Percentiles rank a stretch among this genome's conserved stretches.
phyloP scores from a whole-genome alignment of 2,113 vertebrate species.

The Progne subis region DNA sequence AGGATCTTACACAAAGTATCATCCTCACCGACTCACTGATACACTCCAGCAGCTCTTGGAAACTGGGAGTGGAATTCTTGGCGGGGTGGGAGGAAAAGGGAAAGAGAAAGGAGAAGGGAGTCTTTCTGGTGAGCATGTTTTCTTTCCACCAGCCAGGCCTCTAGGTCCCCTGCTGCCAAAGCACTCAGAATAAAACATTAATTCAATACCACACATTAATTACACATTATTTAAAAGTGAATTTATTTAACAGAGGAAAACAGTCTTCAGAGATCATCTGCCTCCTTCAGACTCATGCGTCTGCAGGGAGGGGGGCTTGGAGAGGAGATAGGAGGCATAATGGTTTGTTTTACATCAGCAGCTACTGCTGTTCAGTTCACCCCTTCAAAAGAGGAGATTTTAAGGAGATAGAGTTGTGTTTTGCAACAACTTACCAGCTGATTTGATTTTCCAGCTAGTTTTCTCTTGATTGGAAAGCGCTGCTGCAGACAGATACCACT shows the following conservation, averaged over 20 bases:
- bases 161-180: slow-evolving; percentile 68
- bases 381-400: slow-evolving; percentile 43
- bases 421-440: slow-evolving; percentile 35
- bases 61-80: neutral
- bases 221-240: slow-evolving; percentile 76
- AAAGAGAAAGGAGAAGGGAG: neutral
- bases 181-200: slow-evolving; percentile 75
- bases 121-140: slow-evolving; percentile 57
- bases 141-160: slow-evolving; percentile 61
- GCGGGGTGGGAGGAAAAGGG: slow-evolving; percentile 2
- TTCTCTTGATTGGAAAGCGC: slow-evolving; percentile 51
- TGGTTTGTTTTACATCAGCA: slow-evolving; percentile 65
- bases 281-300: slow-evolving; percentile 41
- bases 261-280: slow-evolving; percentile 64
- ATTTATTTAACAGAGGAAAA: slow-evolving; percentile 74
- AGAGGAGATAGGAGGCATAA: slow-evolving; percentile 44
- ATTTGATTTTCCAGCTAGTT: slow-evolving; percentile 62
- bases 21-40: neutral
- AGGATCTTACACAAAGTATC: neutral
- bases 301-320: slow-evolving; percentile 36
- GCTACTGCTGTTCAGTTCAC: slow-evolving; percentile 39
- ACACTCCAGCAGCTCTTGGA: neutral
- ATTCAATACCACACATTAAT: slow-evolving; percentile 77
- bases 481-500: slow-evolving; percentile 35
- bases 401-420: slow-evolving; percentile 56